Base-by-base conservation (phyloP, 2,888 invertebrate species). In the Lypha dubia region DNA sequence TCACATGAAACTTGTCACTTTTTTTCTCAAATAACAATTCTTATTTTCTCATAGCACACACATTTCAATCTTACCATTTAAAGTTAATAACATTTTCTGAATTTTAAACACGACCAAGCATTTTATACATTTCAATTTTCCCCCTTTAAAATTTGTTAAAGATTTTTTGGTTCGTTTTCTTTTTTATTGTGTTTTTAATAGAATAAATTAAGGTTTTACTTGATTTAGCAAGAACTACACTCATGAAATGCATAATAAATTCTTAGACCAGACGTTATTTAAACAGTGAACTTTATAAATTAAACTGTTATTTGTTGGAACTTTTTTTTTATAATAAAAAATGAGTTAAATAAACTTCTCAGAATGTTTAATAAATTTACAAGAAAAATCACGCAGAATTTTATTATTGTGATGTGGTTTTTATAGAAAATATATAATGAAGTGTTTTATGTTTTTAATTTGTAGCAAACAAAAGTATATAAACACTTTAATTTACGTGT, bases 41-140 rank as follows among this genome's bases (percentile, higher is more conserved):
- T 24, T 28, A 41, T 22, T 60, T 32, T 44, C 63, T 28, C 49
- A 73, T 46, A 53, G n/a, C n/a, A 9, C 4, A 41, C 15, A 15
- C 41, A 11, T 41, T 15, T 6, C 9, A 49, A 38, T 70, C 5
- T 32, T 32, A 70, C n/a, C 8, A 63, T 49, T 58, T 79, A 28
- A 58, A 65, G 71, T 63, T 38, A 49, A 65, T 73, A 67, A 65
- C 53, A 67, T 67, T 60, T 68, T 68, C 53, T 4, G 68, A 74
- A 80, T 68, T 62, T 74, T 56, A 68, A 68, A 75, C 46, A 53
- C 51, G 51, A 67, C 44, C n/a, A n/a, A n/a, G n/a, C n/a, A n/a
- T n/a, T 84, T 79, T 79, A 79, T 65, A 84, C 70, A 84, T 71
- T 63, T 44, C 11, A 20, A 38, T 35, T 22, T 24, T 17, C n/a